Evolutionary conservation across 2,888 invertebrate species (phyloP).

Genomic region (Dione vanillae): DNA sequence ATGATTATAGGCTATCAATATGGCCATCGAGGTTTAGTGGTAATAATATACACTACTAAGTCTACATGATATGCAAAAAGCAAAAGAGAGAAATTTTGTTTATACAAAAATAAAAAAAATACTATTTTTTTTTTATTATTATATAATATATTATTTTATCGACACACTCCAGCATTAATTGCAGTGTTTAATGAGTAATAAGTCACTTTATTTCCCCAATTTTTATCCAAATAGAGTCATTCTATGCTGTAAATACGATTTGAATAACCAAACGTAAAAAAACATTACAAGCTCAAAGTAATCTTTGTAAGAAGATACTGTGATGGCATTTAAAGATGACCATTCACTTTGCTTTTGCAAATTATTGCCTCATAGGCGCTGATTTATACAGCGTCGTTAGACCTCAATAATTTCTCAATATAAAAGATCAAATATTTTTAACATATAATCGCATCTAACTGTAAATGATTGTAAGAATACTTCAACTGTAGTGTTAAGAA

Average conservation of each 20-base stretch:
- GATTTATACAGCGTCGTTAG: constrained; percentile 32
- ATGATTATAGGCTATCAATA: not conserved
- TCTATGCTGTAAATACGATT: too few species aligned
- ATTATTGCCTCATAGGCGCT: constrained; percentile 37
- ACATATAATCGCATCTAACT: not conserved
- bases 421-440: constrained; percentile 19
- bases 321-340: constrained; percentile 43
- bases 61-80: too few species aligned
- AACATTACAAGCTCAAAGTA: not conserved
- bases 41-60: too few species aligned
- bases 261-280: too few species aligned
- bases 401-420: constrained; percentile 26
- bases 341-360: constrained; percentile 44
- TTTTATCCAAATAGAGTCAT: too few species aligned
- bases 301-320: constrained; percentile 17
- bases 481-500: constrained; percentile 1
- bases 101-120: too few species aligned
- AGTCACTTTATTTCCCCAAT: too few species aligned
- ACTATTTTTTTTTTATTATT: too few species aligned
- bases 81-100: too few species aligned
- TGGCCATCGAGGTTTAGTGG: not conserved
- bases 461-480: not conserved
- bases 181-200: too few species aligned
- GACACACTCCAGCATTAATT: too few species aligned
- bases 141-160: too few species aligned